Base-by-base conservation (phyloP, 2,888 invertebrate species). In the Smittia aterrima region DNA sequence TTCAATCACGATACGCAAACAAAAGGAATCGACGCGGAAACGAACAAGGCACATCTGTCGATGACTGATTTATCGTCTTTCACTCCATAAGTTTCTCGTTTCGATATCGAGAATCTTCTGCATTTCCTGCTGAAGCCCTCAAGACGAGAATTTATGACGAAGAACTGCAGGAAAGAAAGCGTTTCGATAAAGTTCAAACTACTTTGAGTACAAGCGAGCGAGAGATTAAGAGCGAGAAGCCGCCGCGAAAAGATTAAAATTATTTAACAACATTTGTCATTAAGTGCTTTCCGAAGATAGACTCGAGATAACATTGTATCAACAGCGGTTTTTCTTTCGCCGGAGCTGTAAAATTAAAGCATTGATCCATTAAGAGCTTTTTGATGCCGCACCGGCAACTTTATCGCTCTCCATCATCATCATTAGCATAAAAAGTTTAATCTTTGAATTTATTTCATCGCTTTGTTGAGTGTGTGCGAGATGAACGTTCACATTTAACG, bases 381-480 rank as follows among this genome's bases (percentile, higher is more conserved):
- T 64, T 27, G 27, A 64, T 64, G 64, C 64, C 64, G 64, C 11
- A 3, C 1, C 64, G 27, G 64, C 64, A 25, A 13, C 16, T 25
- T 27, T 64, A 64, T 64, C 64, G 11, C 64, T 64, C 18, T 64
- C 58, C 20, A 27, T 64, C 64, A 64, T 64, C 64, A 27, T 64
- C 64, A 64, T 64, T 64, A 64, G 64, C 27, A 64, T 64, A 64
- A 64, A 64, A 64, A 64, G 20, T 64, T 64, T 64, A 64, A 64
- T 64, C 64, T 24, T 27, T 27, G 25, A 64, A 64, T 64, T 64
- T 64, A 64, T 64, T 24, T 58, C 58, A 58, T 58, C 58, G 58
- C 22, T 58, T 58, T 58, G 58, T 58, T 20, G 20, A 22, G 58
- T 18, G 58, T 47, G 47, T 47, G 47, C 47, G 22, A 22, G 22